Base-by-base conservation (phyloP, 2,888 invertebrate genomes). In the Drosophila merina region DNA sequence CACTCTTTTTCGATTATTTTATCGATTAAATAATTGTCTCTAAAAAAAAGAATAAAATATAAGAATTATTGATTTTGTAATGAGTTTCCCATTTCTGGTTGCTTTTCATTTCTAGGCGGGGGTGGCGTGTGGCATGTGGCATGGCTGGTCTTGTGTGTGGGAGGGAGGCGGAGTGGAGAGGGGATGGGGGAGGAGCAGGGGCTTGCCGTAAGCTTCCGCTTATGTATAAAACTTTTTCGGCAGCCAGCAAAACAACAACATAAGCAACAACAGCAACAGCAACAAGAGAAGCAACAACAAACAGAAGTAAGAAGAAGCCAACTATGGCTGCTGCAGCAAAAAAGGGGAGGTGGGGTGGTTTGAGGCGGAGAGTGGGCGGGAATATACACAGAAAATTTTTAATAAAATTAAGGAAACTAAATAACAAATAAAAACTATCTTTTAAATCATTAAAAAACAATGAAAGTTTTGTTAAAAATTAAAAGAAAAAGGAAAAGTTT, bases 191-290 rank as follows among this genome's bases (percentile, higher is more conserved):
- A n/a, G n/a, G n/a, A n/a, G n/a, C n/a, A n/a, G n/a, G n/a, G n/a
- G 10, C 20, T 57, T 62, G 40, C 58, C 52, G 58, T 63, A 56
- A 57, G 40, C 73, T 69, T 75, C 66, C 55, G 73, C 75, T 82
- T 82, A 79, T 81, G 83, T 81, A 81, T 75, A 66, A 76, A 81
- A 79, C 72, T 82, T 81, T 81, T 85, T 85, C 75, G 84, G 75
- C 68, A 75, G 55, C 57, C 52, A 54, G 14, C 47, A 68, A 36
- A 59, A 31, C 51, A 67, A 47, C 30, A 69, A 67, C 14, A 14
- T 8, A 2, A 14, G 59, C 40, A 40, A 40, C 14, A 14, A 14
- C 75, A 81, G 72, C 68, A 75, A 52, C 57, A 14, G 14, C 7
- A 36, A n/a, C 36, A 36, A 36, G 57, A 60, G 47, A 26, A 31